These are phyloP conservation scores for Drosophila sproati DNA, from an alignment of 1,140 invertebrate genomes.

Conservation along the genomic window DNA sequence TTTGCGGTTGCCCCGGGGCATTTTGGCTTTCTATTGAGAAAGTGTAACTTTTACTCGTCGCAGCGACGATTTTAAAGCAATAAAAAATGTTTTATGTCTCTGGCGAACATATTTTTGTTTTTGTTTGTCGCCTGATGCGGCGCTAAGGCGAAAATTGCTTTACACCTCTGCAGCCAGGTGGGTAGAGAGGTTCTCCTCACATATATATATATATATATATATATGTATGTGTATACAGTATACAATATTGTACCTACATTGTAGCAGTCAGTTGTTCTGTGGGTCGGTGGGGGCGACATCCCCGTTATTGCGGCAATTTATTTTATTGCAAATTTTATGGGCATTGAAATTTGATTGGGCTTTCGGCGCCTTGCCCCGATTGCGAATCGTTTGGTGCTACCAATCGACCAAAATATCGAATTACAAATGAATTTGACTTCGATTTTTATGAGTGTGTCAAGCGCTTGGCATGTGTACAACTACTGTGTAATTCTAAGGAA, in stretches of 20 bases:
- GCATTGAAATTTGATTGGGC: conserved; percentile 71
- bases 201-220: background rate
- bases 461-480: conserved; percentile 13
- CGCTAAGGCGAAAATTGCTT: conserved; percentile 71
- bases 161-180: conserved; percentile 50
- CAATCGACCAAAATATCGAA: conserved; percentile 67
- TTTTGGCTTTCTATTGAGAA: conserved; percentile 71
- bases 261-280: conserved; percentile 31
- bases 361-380: conserved; percentile 22
- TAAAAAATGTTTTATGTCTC: conserved; percentile 79
- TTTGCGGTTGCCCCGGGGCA: background rate
- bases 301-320: conserved; percentile 72
- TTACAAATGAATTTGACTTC: conserved; percentile 70
- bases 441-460: conserved; percentile 55
- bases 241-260: conserved; percentile 44
- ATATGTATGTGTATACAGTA: background rate
- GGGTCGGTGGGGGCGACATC: conserved; percentile 25
- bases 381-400: conserved; percentile 34
- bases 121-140: conserved; percentile 43
- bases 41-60: conserved; percentile 76
- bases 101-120: conserved; percentile 45
- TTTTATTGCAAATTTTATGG: conserved; percentile 81
- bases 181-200: background rate
- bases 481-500: conserved; percentile 35
- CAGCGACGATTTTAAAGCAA: conserved; percentile 76